Evolutionary conservation across 2,113 vertebrate species (phyloP).

Genomic region (Myrmophylax atrothorax): DNA sequence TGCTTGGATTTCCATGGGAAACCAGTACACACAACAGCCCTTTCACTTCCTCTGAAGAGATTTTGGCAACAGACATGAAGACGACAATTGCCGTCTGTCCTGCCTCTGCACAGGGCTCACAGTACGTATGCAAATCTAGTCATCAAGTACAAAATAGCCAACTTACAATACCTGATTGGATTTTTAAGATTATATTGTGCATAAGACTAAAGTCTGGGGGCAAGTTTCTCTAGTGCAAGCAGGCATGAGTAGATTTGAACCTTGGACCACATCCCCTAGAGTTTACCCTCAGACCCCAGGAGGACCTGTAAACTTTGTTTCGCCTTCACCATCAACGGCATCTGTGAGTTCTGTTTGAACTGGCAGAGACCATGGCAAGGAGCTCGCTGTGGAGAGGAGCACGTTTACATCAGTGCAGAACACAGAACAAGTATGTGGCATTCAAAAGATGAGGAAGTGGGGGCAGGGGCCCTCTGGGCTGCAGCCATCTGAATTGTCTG

Average conservation of each 20-base stretch:
- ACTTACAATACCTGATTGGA: slow-evolving; percentile 61
- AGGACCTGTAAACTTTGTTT: slow-evolving; percentile 48
- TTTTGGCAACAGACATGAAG: slow-evolving; percentile 51
- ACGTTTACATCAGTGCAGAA: slow-evolving; percentile 44
- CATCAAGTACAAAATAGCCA: slow-evolving; percentile 58
- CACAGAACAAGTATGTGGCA: slow-evolving; percentile 24
- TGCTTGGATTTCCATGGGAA: slow-evolving; percentile 63
- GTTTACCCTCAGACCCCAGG: slow-evolving; percentile 9
- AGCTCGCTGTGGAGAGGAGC: background rate
- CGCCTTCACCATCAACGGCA: background rate
- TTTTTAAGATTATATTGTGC: slow-evolving; percentile 62
- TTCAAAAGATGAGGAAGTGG: slow-evolving; percentile 1
- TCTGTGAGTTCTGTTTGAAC: slow-evolving; percentile 15
- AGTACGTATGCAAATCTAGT: slow-evolving; percentile 58
- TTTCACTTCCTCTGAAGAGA: slow-evolving; percentile 50
- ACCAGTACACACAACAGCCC: slow-evolving; percentile 60
- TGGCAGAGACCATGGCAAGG: background rate
- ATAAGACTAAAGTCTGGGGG: slow-evolving; percentile 52
- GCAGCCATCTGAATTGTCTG: slow-evolving; percentile 37
- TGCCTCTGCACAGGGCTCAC: slow-evolving; percentile 51
- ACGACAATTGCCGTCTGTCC: slow-evolving; percentile 45
- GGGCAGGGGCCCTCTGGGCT: slow-evolving; percentile 14
- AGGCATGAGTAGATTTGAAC: slow-evolving; percentile 17
- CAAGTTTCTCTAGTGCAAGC: slow-evolving; percentile 49
- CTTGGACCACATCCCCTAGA: background rate